Evolutionary conservation across 2,888 invertebrate species (phyloP).

Genomic region (Aphodius sticticus): DNA sequence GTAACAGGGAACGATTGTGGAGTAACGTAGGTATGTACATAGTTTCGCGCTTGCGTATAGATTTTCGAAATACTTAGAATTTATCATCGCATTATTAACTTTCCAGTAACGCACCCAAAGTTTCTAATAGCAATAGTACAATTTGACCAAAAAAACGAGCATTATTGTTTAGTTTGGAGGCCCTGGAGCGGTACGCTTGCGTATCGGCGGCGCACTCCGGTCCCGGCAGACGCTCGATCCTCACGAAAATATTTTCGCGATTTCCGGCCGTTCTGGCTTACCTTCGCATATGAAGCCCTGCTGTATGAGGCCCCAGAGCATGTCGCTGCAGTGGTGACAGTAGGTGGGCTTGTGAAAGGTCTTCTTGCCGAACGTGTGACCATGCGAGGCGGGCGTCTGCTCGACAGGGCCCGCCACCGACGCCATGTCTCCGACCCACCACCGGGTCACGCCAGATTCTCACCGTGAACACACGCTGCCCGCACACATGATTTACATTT

Average conservation of each 20-base stretch:
- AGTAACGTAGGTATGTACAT: not conserved
- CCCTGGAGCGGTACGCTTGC: not conserved
- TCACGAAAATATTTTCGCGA: not conserved
- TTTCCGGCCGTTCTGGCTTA: constrained; percentile 60
- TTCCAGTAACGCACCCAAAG: not conserved
- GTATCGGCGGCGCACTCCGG: not conserved
- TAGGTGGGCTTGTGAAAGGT: constrained; percentile 99
- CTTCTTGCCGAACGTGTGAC: constrained; percentile 99
- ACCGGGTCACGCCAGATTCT: constrained; percentile 69
- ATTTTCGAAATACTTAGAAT: not conserved
- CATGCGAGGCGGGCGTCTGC: constrained; percentile 61
- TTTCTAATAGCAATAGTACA: not conserved
- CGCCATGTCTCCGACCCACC: constrained; percentile 68
- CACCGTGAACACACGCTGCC: constrained; percentile 64
- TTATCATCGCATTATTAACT: not conserved
- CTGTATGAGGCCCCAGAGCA: constrained; percentile 99
- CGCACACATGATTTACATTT: constrained; percentile 58
- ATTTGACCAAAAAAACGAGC: not conserved
- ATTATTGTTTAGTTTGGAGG: not conserved
- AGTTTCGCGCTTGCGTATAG: not conserved
- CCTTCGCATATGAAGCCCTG: constrained; percentile 99
- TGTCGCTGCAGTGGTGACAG: constrained; percentile 99
- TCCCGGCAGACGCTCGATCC: not conserved
- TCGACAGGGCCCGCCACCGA: constrained; percentile 56
- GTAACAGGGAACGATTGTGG: not conserved